phyloP scores from a whole-genome alignment of 2,113 vertebrate genomes.

The Paradisaea rubra region DNA sequence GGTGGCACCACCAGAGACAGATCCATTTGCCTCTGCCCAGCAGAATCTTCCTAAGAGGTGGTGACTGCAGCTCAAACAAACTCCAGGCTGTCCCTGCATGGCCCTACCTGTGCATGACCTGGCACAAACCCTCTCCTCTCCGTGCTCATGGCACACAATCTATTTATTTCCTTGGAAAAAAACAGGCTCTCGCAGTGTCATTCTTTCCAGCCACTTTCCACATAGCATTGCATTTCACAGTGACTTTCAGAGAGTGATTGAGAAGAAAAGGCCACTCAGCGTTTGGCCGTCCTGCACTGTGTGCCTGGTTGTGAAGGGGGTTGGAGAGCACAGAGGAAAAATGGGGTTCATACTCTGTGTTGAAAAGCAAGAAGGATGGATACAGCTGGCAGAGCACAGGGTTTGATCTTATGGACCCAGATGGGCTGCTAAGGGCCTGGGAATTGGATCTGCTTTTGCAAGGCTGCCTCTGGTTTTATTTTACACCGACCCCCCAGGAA shows the following conservation, averaged over 20 bases:
- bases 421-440: not conserved
- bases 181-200: slow-evolving; percentile 40
- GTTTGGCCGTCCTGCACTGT: not conserved
- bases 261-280: not conserved
- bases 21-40: not conserved
- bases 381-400: not conserved
- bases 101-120: slow-evolving; percentile 54
- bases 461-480: not conserved
- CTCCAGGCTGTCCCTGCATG: not conserved
- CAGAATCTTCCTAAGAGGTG: not conserved
- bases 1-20: not conserved
- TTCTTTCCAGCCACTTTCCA: slow-evolving; percentile 72
- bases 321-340: not conserved
- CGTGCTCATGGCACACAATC: not conserved
- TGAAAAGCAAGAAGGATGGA: not conserved
- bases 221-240: slow-evolving; percentile 47
- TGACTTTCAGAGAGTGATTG: slow-evolving; percentile 57
- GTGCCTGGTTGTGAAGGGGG: rapidly evolving
- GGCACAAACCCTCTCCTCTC: not conserved
- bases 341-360: not conserved
- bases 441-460: not conserved
- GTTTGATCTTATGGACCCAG: not conserved
- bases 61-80: not conserved
- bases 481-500: not conserved
- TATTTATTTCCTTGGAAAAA: slow-evolving; percentile 70